Evolutionary conservation across 2,888 invertebrate genomes (phyloP).

Genomic region (Rhingia campestris): DNA sequence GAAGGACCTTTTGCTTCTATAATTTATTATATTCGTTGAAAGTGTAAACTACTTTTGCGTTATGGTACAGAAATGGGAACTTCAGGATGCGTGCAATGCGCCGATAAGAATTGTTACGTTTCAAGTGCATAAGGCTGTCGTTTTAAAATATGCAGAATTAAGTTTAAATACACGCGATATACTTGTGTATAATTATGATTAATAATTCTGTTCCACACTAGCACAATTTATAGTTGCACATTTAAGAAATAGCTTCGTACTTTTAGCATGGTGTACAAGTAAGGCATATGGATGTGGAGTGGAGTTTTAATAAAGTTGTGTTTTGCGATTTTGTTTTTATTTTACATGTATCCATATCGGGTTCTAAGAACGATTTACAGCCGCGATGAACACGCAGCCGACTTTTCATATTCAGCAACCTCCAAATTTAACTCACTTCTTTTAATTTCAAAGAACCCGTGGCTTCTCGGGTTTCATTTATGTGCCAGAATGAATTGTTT

Average conservation of each 20-base stretch:
- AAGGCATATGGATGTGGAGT: too few relatives aligned
- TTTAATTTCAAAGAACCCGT: too few relatives aligned
- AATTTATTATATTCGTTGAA: conserved; percentile 63
- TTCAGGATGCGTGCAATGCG: conserved; percentile 60
- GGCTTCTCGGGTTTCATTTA: too few relatives aligned
- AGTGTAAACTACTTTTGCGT: conserved; percentile 57
- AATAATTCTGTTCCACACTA: conserved; percentile 42
- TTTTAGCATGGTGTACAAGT: too few relatives aligned
- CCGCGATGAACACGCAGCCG: too few relatives aligned
- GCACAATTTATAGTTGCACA: background rate
- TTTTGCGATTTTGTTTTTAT: too few relatives aligned
- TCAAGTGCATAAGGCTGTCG: conserved; percentile 55
- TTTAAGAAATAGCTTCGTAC: background rate
- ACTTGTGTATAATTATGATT: conserved; percentile 56
- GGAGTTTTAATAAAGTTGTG: too few relatives aligned
- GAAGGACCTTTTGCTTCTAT: conserved; percentile 41
- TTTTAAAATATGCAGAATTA: conserved; percentile 67
- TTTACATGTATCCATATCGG: too few relatives aligned
- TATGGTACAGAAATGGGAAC: conserved; percentile 29
- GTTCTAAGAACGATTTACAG: too few relatives aligned
- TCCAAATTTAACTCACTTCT: too few relatives aligned
- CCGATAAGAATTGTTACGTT: conserved; percentile 67
- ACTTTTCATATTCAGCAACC: too few relatives aligned
- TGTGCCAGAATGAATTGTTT: too few relatives aligned
- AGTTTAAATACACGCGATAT: conserved; percentile 62